Percentiles rank a stretch among this genome's conserved stretches.
phyloP scores from a whole-genome alignment of 2,113 vertebrate species.

The Prochilodus magdalenae region DNA sequence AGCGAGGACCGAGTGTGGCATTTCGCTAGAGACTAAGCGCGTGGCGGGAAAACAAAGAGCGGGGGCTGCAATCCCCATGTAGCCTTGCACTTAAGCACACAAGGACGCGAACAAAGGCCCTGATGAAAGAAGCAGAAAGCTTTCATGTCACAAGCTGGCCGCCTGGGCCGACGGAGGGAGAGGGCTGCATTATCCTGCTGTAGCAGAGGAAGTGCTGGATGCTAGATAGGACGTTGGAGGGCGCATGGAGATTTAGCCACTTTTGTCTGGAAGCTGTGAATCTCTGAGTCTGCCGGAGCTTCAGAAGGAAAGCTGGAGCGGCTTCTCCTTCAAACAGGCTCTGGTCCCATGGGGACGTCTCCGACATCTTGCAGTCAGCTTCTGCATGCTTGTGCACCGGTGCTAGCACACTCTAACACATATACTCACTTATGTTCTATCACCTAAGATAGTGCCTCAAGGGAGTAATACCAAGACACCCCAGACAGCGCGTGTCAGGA shows the following conservation, averaged over 20 bases:
- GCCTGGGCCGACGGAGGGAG: not conserved
- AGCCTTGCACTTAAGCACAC: constrained; percentile 36
- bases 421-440: not conserved
- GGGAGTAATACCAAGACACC: not conserved
- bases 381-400: constrained; percentile 28
- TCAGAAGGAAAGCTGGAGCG: constrained; percentile 53
- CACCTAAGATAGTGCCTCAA: not conserved
- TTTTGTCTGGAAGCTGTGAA: constrained; percentile 35
- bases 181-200: constrained; percentile 37
- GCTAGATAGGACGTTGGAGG: constrained; percentile 21
- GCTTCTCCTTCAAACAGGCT: constrained; percentile 58
- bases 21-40: not conserved
- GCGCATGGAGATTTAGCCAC: constrained; percentile 32
- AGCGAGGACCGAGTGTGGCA: not conserved
- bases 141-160: constrained; percentile 24
- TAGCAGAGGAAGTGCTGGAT: not conserved
- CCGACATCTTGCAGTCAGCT: constrained; percentile 30
- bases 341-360: constrained; percentile 58
- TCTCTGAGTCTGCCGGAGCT: constrained; percentile 15
- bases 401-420: not conserved
- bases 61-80: not conserved
- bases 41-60: constrained; percentile 22
- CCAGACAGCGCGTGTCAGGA: constrained; percentile 6
- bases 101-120: constrained; percentile 25
- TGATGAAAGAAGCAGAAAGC: constrained; percentile 30